These are phyloP conservation scores for Chirona hameri DNA, from an alignment of 2,888 invertebrate species.

Conservation along the genomic window DNA sequence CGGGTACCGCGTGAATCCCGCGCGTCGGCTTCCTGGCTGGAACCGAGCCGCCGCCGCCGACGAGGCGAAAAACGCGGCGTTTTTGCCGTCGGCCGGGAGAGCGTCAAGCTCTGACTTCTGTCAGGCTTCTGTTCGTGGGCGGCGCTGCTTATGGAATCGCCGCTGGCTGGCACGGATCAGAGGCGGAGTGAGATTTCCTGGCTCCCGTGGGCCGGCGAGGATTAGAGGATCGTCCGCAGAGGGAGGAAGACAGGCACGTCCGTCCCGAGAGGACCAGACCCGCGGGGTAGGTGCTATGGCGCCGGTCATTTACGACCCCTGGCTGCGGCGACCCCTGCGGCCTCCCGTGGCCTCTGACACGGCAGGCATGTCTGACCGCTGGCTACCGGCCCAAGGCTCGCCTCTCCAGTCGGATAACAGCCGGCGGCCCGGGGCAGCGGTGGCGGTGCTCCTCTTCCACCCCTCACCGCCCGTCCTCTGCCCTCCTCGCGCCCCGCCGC, in stretches of 20 bases:
- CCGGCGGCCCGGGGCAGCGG: slow-evolving; percentile 73
- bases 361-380: slow-evolving; percentile 69
- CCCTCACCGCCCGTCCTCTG: slow-evolving; percentile 65
- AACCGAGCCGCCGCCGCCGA: not conserved
- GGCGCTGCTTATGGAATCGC: not conserved
- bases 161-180: too few relatives aligned
- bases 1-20: not conserved
- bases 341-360: slow-evolving; percentile 59
- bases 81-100: not conserved
- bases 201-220: not conserved
- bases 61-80: not conserved
- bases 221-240: not conserved
- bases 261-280: not conserved
- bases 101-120: not conserved
- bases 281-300: too few relatives aligned
- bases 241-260: too few relatives aligned
- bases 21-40: not conserved
- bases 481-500: slow-evolving; percentile 79
- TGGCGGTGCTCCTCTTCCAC: slow-evolving; percentile 56
- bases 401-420: slow-evolving; percentile 62
- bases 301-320: slow-evolving; percentile 4
- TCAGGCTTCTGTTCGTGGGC: not conserved
- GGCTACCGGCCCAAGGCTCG: slow-evolving; percentile 73
- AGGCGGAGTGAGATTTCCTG: too few relatives aligned
- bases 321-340: not conserved